Base-by-base conservation (phyloP, 2,888 invertebrate species). In the Agrochola macilenta region DNA sequence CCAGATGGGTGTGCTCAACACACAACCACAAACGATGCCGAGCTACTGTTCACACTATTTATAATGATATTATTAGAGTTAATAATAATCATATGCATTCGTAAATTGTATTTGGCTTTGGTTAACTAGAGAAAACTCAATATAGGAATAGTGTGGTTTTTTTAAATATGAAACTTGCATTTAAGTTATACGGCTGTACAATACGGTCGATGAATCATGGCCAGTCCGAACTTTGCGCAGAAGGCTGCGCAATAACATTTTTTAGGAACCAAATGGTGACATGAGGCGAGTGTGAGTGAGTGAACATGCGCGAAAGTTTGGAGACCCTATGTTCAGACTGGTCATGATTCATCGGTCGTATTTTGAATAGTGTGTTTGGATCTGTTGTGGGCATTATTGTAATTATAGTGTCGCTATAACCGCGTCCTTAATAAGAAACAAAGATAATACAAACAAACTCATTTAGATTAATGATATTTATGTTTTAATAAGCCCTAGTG, bases 1-100 rank as follows among this genome's bases (percentile, higher is more conserved):
- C 76, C 0, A 86, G 91, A 84, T 92, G 93, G 93, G 82, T 88
- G 5, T 89, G 92, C 71, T 90, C 90, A 0, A 91, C 93, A 0
- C 91, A 92, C 66, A 89, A 90, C 68, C 80, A 86, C 75, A 91
- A 83, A 58, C 86, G 85, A 39, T 93, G 93, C 69, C 78, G 84
- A 0, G 93, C 93, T 0, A 77, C 78, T 3, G 81, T 90, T 2
- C 84, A 89, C 39, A 90, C 91, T 5, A 14, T 81, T 46, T 78
- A 74, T 5, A 81, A 90, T 43, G 66, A 88, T 69, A 79, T 88
- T 61, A n/a, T 88, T 58, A 89, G 79, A 57, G 66, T 89, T 11
- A 81, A 88, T n/a, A 92, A 91, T 74, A 70, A 66, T 46, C 90
- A 90, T 76, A 60, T 78, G 5, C 89, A 89, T 69, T 77, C 66